Evolutionary conservation across 2,113 vertebrate species (phyloP).

Genomic region (Crocuta crocuta): DNA sequence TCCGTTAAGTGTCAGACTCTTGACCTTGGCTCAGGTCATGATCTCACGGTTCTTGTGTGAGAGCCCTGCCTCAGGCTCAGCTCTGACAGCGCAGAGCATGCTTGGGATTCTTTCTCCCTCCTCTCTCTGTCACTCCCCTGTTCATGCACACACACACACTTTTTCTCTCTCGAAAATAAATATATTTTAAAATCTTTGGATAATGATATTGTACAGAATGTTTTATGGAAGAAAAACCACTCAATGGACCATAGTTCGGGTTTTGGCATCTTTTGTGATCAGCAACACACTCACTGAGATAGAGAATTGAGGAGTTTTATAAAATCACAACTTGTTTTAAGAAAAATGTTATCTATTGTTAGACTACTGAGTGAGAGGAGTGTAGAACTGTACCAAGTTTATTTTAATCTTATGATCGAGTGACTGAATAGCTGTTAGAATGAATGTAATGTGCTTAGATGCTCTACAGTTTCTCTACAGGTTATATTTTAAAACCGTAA

Average conservation of each 20-base stretch:
- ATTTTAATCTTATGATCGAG: neutral
- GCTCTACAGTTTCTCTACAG: neutral
- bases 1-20: no score
- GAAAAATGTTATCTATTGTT: neutral
- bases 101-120: no score
- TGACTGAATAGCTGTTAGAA: neutral
- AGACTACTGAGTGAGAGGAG: neutral
- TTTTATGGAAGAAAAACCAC: slow-evolving; percentile 45
- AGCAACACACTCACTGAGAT: neutral
- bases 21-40: no score
- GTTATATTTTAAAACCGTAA: neutral
- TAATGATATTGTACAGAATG: neutral
- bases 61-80: no score
- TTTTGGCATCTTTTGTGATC: neutral
- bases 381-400: neutral
- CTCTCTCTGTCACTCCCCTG: no score
- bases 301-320: slow-evolving; percentile 31
- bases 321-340: slow-evolving; percentile 9
- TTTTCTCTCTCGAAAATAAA: no score
- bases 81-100: no score
- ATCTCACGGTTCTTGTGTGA: no score
- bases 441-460: slow-evolving; percentile 19
- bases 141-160: no score
- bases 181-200: neutral
- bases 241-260: neutral